Evolutionary conservation across 1,140 invertebrate species (phyloP).

Genomic region (Pectinophora gossypiella): DNA sequence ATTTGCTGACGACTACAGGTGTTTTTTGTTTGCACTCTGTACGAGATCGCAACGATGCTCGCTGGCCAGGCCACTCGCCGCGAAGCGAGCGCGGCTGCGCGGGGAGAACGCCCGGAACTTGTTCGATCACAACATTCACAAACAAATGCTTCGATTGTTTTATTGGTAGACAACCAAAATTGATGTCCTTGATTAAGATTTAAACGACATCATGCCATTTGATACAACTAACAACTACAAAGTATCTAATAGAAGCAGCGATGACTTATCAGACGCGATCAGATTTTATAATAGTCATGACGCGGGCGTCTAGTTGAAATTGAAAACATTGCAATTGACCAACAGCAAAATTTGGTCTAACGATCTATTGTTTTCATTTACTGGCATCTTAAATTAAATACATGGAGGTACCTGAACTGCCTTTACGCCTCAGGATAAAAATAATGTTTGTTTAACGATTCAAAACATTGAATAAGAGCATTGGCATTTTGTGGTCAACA

Average conservation of each 20-base stretch:
- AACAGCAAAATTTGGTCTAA: slow-evolving; percentile 12
- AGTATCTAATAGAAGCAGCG: too few species aligned
- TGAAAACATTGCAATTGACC: slow-evolving; percentile 10
- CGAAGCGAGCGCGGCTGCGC: slow-evolving; percentile 17
- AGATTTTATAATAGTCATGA: slow-evolving; percentile 13
- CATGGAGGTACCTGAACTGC: not conserved
- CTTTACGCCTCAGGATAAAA: not conserved
- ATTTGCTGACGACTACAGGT: slow-evolving; percentile 69
- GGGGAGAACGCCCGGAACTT: slow-evolving; percentile 54
- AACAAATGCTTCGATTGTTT: too few species aligned
- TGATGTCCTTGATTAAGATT: too few species aligned
- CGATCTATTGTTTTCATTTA: slow-evolving; percentile 21
- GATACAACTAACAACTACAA: slow-evolving; percentile 34
- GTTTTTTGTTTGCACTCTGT: slow-evolving; percentile 65
- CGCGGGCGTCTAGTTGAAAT: too few species aligned
- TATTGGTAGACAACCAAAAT: too few species aligned
- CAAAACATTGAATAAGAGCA: not conserved
- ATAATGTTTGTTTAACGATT: not conserved
- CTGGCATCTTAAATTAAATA: not conserved
- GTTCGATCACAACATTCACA: not conserved
- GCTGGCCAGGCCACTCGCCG: slow-evolving; percentile 26
- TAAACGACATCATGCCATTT: too few species aligned
- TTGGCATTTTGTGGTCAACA: not conserved
- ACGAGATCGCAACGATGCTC: slow-evolving; percentile 48
- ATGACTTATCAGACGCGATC: slow-evolving; percentile 20